Percentiles rank a stretch among this genome's conserved stretches.
Conservation (phyloP, 1,140 invertebrate genomes). For the Drosophila nebulosa region DNA sequence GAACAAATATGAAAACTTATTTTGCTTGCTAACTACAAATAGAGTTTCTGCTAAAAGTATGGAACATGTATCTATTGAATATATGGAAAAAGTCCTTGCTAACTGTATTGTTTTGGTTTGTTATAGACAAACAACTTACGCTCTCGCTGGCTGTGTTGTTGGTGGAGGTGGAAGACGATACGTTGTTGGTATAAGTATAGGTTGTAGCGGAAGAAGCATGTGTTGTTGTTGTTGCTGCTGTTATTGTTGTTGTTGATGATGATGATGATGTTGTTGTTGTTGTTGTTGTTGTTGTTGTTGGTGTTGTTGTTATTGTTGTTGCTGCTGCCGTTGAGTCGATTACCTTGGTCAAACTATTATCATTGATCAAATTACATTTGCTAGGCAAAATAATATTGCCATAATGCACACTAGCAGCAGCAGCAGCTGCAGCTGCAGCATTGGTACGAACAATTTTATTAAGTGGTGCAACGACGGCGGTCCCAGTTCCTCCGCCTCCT, state of each 20-base stretch:
- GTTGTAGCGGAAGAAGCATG: conserved; percentile 5
- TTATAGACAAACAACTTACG: conserved; percentile 62
- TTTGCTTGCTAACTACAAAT: conserved; percentile 11
- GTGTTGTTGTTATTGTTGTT: neutral
- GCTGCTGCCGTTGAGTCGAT: neutral
- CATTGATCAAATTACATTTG: neutral
- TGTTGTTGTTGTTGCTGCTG: conserved; percentile 8
- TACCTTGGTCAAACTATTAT: neutral
- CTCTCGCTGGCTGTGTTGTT: conserved; percentile 53
- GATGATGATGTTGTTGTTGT: neutral
- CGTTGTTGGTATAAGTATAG: neutral
- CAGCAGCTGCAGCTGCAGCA: neutral
- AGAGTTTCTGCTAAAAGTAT: neutral
- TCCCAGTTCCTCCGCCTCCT: neutral
- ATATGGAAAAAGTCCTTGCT: conserved; percentile 10
- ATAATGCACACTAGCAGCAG: neutral
- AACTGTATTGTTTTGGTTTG: neutral
- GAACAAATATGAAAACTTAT: conserved; percentile 6
- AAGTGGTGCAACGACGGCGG: neutral
- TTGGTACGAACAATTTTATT: neutral
- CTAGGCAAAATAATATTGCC: neutral
- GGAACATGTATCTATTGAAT: neutral
- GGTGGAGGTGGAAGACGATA: conserved; percentile 7
- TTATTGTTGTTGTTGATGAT: conserved; percentile 10
- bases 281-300: neutral